A percentile compares a stretch with the other conserved stretches of the same genome.
phyloP scores from a whole-genome alignment of 2,888 invertebrate genomes.

The Lepidonotus clava region DNA sequence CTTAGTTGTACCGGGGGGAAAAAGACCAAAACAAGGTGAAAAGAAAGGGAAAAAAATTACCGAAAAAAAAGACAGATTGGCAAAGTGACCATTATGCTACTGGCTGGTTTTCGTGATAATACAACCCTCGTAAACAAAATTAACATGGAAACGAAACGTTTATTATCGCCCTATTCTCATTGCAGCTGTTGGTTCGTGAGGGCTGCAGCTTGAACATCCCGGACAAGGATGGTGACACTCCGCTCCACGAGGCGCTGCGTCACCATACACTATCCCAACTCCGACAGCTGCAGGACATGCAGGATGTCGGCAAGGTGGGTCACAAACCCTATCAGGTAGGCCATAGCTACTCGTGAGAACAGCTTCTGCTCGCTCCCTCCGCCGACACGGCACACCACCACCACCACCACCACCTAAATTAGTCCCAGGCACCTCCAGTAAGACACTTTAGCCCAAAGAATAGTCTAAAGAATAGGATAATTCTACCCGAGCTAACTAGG shows the following conservation, averaged over 20 bases:
- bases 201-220: conserved; percentile 96
- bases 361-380: neutral
- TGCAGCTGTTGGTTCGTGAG: conserved; percentile 91
- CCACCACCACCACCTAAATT: conserved; percentile 22
- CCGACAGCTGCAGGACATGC: conserved; percentile 95
- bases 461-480: too few species aligned
- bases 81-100: too few species aligned
- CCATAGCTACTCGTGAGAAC: conserved; percentile 17
- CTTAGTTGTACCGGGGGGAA: too few species aligned
- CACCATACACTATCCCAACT: conserved; percentile 98
- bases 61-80: too few species aligned
- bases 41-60: too few species aligned
- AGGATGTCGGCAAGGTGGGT: conserved; percentile 80
- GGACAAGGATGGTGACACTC: conserved; percentile 97
- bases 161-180: conserved; percentile 19
- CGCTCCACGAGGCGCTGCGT: conserved; percentile 92
- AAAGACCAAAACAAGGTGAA: too few species aligned
- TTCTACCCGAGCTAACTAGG: too few species aligned
- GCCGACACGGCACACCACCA: neutral
- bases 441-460: too few species aligned
- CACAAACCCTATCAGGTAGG: conserved; percentile 44
- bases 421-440: too few species aligned
- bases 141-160: too few species aligned
- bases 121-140: too few species aligned
- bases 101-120: too few species aligned